phyloP scores from a whole-genome alignment of 2,113 vertebrate genomes.

The Heptranchias perlo region DNA sequence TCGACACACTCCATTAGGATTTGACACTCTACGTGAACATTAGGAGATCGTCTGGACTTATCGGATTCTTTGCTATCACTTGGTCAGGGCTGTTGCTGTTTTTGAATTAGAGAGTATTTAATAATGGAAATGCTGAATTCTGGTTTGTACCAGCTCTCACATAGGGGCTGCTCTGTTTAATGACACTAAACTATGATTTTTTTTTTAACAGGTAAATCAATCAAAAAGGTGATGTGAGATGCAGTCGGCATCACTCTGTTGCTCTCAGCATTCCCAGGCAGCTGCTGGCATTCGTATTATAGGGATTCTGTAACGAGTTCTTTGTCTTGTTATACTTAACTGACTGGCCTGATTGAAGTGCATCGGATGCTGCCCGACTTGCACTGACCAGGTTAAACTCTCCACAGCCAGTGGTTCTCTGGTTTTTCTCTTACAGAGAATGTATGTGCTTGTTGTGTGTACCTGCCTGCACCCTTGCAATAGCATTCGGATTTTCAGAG shows the following conservation, averaged over 20 bases:
- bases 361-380: not conserved
- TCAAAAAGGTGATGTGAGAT: not conserved
- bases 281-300: not conserved
- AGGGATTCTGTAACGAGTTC: not conserved
- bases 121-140: not conserved
- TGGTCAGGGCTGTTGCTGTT: not conserved
- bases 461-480: not conserved
- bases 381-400: not conserved
- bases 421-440: not conserved
- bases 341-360: not conserved
- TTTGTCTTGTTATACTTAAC: not conserved
- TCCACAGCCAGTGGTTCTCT: not conserved
- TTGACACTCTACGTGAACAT: not conserved
- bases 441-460: not conserved
- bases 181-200: not conserved
- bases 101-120: not conserved
- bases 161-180: not conserved
- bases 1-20: not conserved
- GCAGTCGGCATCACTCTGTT: not conserved
- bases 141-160: not conserved
- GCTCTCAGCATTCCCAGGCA: not conserved
- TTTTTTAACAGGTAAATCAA: not conserved
- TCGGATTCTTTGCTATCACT: not conserved
- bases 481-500: not conserved
- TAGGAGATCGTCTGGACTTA: not conserved